Evolutionary conservation across 2,797 vertebrate genomes (phyloP).

Genomic region (Sternotherus odoratus): DNA sequence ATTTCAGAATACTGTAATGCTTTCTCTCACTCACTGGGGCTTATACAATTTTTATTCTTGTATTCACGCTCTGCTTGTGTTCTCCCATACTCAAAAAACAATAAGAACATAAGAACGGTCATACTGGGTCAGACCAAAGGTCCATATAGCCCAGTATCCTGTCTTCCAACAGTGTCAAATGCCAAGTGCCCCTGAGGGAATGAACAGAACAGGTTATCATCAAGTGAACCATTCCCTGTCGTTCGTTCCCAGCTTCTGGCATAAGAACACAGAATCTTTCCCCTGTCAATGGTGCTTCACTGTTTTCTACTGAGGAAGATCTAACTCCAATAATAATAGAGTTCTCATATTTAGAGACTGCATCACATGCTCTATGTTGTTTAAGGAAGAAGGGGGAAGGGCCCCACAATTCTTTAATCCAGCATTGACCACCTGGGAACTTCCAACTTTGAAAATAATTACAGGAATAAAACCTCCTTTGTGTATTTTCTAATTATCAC

Average conservation of each 20-base stretch:
- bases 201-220: no score
- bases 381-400: background rate
- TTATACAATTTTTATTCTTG: background rate
- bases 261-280: background rate
- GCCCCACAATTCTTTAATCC: no score
- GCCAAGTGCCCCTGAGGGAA: no score
- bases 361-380: background rate
- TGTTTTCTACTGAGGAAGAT: background rate
- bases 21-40: background rate
- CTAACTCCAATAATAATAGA: background rate
- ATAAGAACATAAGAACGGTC: no score
- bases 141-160: no score
- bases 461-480: conserved; percentile 67
- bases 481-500: conserved; percentile 66
- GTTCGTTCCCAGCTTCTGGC: background rate
- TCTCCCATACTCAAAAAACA: background rate
- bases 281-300: background rate
- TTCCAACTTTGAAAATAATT: conserved; percentile 70
- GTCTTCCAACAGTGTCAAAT: no score
- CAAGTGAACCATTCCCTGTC: no score
- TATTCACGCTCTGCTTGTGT: background rate
- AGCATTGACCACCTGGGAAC: background rate
- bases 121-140: no score
- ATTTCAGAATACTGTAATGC: background rate
- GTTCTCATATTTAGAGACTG: background rate